These are phyloP conservation scores for Apogon hyalosoma DNA, from an alignment of 2,797 vertebrate species.

Conservation along the genomic window DNA sequence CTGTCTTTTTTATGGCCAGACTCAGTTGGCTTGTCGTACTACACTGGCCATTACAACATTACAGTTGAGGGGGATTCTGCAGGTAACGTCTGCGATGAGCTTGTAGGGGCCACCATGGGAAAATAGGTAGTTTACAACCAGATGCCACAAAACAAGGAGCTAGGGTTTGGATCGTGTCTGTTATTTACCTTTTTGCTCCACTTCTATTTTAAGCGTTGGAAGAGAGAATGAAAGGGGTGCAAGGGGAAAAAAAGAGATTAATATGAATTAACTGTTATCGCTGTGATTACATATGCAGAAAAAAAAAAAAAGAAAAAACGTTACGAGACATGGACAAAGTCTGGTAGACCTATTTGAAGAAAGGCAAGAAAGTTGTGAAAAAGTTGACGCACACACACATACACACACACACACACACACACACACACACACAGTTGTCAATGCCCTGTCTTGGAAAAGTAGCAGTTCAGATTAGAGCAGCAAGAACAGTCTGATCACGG, in stretches of 20 bases:
- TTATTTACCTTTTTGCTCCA: constrained; percentile 99
- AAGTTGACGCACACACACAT: constrained; percentile 58
- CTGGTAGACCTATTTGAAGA: constrained; percentile 88
- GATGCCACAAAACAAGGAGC: constrained; percentile 99
- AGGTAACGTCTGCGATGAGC: constrained; percentile 84
- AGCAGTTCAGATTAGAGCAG: constrained; percentile 85
- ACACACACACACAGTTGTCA: constrained; percentile 66
- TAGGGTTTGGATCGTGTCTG: constrained; percentile 94
- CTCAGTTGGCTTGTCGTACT: constrained; percentile 83
- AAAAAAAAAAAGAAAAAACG: constrained; percentile 64
- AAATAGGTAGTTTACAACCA: constrained; percentile 95
- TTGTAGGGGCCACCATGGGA: constrained; percentile 86
- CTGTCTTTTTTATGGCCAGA: constrained; percentile 70
- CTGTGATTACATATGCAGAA: constrained; percentile 92
- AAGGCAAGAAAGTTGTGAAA: constrained; percentile 70
- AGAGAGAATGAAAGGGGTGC: constrained; percentile 98
- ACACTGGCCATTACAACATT: constrained; percentile 86
- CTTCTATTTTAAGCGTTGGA: constrained; percentile 99
- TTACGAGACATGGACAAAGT: constrained; percentile 92
- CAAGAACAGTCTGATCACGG: constrained; percentile 26
- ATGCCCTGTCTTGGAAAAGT: constrained; percentile 85
- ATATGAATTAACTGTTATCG: constrained; percentile 98
- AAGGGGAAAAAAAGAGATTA: constrained; percentile 98
- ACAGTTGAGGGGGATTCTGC: constrained; percentile 81
- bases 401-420: no score